Evolutionary conservation across 2,888 invertebrate species (phyloP), one percentile per base, ranked within the genome.

Genomic region (Drosophila kuntzei): DNA sequence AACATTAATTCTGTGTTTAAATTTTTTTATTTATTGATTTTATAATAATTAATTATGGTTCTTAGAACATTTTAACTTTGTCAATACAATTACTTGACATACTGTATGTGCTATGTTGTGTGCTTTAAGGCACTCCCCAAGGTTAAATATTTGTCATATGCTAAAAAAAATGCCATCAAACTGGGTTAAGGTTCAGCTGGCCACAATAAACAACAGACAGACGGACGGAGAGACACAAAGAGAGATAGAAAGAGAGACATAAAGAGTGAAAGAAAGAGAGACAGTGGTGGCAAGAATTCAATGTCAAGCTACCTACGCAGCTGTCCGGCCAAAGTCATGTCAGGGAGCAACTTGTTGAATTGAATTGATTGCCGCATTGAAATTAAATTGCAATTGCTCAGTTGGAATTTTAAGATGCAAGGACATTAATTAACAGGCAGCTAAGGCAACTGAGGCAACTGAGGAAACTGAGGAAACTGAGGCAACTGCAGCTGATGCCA

Each of bases 341-440:
- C 66, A 59, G 66, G 69, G 55, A 49, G 32, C 68, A 65, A 85
- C 88, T 87, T 88, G 85, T 85, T 85, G 85, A 88, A 85, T 85
- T 80, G 76, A 85, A 88, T 85, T 85, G 87, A 85, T 88, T 86
- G 81, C 73, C 71, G 65, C 76, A 81, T 81, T 81, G 82, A 83
- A 87, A 81, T 74, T 73, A 72, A 83, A 87, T 83, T 83, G 83
- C 83, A 82, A 76, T 87, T 66, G 62, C 85, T 70, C 68, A 57
- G 71, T 71, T 85, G 67, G 60, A 78, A 88, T 83, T 83, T 68
- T 83, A 88, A 83, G 87, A 66, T 73, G 84, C 89, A 86, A 86
- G 89, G 79, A 80, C 89, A 88, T 89, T 86, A 83, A 88, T 87
- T 86, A 84, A 84, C 62, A 47, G 63, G 25, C 36, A 14, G 2